Percentiles rank a stretch among this genome's conserved stretches.
Conservation (phyloP, 2,888 invertebrate genomes). For the Sthenelais limicola region DNA sequence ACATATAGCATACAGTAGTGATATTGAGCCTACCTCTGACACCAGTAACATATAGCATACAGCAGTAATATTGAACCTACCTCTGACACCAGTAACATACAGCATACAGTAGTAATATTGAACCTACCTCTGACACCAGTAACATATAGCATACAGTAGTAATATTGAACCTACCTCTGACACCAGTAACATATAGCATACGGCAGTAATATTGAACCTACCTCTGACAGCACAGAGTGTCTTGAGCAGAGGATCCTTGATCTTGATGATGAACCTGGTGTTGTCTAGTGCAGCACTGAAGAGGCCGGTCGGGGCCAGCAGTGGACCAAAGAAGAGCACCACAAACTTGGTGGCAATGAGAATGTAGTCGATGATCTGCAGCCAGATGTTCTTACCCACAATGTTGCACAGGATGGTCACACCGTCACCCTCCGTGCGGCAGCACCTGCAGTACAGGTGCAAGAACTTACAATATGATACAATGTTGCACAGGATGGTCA, state of each 20-base stretch:
- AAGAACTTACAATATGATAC: no score
- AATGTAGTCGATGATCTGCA: slow-evolving; percentile 64
- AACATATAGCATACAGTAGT: no score
- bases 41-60: no score
- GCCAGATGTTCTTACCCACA: slow-evolving; percentile 64
- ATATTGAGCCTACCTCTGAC: no score
- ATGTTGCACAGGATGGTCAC: slow-evolving; percentile 56
- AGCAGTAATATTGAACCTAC: no score
- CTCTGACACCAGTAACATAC: no score
- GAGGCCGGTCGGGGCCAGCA: slow-evolving; percentile 59
- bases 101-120: no score
- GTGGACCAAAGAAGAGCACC: slow-evolving; percentile 65
- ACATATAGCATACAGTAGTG: no score
- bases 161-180: no score
- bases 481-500: slow-evolving; percentile 55
- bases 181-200: no score
- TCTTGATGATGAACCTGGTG: slow-evolving; percentile 60
- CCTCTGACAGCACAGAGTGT: slow-evolving; percentile 39
- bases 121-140: no score
- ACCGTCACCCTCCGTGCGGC: slow-evolving; percentile 1
- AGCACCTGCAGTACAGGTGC: not conserved
- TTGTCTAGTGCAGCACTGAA: slow-evolving; percentile 64
- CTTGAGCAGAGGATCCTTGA: slow-evolving; percentile 52
- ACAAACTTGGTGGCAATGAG: slow-evolving; percentile 62
- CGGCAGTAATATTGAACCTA: no score